Conservation (phyloP, 2,113 vertebrate genomes). For the Alouatta palliata region DNA sequence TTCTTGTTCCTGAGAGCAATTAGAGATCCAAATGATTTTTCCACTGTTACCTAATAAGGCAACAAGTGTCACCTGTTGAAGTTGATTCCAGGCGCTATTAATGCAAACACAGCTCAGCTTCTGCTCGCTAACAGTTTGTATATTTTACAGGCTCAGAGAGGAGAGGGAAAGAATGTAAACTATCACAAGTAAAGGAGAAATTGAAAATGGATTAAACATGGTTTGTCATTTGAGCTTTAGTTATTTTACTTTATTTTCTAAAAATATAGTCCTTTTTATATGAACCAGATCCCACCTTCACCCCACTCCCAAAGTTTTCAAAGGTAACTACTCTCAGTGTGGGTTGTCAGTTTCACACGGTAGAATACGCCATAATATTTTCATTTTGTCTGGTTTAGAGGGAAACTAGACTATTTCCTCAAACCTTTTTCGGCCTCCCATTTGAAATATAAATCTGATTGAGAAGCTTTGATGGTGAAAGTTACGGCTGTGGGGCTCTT, state of each 20-base stretch:
- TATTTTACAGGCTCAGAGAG: not conserved
- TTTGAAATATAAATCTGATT: constrained; percentile 49
- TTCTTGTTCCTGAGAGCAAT: constrained; percentile 69
- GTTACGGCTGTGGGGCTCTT: constrained; percentile 17
- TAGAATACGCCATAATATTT: not conserved
- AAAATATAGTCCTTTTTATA: not conserved
- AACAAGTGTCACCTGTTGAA: constrained; percentile 61
- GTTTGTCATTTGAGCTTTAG: not conserved
- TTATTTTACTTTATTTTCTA: not conserved
- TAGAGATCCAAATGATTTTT: constrained; percentile 64
- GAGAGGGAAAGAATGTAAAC: not conserved
- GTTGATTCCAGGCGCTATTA: constrained; percentile 42
- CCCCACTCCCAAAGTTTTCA: not conserved
- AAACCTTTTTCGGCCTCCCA: not conserved
- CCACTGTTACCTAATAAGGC: constrained; percentile 73
- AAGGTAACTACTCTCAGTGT: not conserved
- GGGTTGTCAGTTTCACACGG: not conserved
- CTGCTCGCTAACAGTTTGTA: not conserved
- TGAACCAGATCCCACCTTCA: not conserved
- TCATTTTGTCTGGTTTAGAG: constrained; percentile 14
- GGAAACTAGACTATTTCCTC: constrained; percentile 3
- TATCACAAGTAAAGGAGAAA: not conserved
- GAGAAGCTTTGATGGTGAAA: constrained; percentile 24
- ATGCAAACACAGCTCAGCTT: not conserved
- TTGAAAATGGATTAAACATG: not conserved